Conservation (phyloP, 37 sponge, comb jelly and placozoan species). For the Spongilla lacustris region DNA sequence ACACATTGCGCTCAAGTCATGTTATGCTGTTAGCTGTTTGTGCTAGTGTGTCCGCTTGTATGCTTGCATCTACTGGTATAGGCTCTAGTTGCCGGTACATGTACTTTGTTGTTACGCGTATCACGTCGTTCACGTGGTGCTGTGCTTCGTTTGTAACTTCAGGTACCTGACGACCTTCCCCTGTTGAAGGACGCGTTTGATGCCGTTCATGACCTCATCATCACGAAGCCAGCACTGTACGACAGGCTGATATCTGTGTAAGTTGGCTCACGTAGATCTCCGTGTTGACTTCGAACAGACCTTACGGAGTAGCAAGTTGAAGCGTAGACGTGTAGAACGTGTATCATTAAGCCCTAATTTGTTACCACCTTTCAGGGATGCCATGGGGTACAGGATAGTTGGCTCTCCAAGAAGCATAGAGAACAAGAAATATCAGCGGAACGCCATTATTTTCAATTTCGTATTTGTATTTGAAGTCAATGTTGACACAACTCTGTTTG, state of each 20-base stretch:
- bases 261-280: background rate
- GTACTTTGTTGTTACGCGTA: too few species aligned
- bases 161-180: constrained; percentile 83
- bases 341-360: too few species aligned
- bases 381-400: constrained; percentile 46
- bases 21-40: background rate
- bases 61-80: too few species aligned
- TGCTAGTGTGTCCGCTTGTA: too few species aligned
- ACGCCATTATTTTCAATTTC: constrained; percentile 89
- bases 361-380: constrained; percentile 63
- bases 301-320: too few species aligned
- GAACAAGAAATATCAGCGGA: constrained; percentile 81
- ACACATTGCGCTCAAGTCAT: background rate
- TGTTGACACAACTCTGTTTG: constrained; percentile 61
- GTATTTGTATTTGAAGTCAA: constrained; percentile 84
- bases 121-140: background rate
- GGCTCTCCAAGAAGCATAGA: constrained; percentile 85
- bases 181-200: constrained; percentile 73
- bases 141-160: background rate
- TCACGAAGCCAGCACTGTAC: constrained; percentile 88
- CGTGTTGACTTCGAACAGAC: too few species aligned
- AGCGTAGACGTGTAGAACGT: too few species aligned
- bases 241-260: constrained; percentile 85
- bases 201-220: constrained; percentile 78
- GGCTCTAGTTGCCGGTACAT: too few species aligned